These are phyloP conservation scores for Saturnia pavonia DNA, from an alignment of 2,888 invertebrate genomes.

Conservation along the genomic window DNA sequence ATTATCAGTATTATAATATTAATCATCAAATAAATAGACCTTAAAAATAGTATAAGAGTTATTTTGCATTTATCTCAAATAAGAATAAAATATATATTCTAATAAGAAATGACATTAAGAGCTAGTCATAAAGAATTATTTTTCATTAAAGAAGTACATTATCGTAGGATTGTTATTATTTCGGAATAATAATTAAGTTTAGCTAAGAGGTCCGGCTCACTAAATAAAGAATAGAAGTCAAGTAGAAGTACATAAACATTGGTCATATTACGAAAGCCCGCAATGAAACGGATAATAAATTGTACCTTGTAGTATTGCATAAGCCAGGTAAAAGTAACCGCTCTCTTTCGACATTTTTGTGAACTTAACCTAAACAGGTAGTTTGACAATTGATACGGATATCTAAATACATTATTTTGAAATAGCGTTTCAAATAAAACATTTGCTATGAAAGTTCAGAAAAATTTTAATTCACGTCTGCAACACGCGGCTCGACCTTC, in stretches of 20 bases:
- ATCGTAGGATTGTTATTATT: too few species aligned
- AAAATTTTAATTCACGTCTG: conserved; percentile 35
- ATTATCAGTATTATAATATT: too few species aligned
- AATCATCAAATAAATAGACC: too few species aligned
- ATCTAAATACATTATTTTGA: conserved; percentile 8
- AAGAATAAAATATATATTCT: too few species aligned
- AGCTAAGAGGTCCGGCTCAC: conserved; percentile 46
- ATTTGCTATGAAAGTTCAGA: conserved; percentile 29
- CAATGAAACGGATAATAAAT: conserved; percentile 74
- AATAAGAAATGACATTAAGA: too few species aligned
- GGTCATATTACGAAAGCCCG: conserved; percentile 76
- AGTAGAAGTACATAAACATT: conserved; percentile 52
- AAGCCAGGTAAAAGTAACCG: conserved; percentile 77
- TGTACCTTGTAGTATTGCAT: conserved; percentile 71
- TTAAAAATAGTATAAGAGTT: too few species aligned
- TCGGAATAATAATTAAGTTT: too few species aligned
- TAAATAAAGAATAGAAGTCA: conserved; percentile 45
- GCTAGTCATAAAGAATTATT: too few species aligned
- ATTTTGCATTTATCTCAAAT: too few species aligned
- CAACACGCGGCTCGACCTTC: conserved; percentile 52
- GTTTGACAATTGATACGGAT: conserved; percentile 17
- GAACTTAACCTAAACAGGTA: conserved; percentile 60
- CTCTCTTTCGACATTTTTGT: conserved; percentile 63
- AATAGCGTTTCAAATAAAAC: conserved; percentile 25
- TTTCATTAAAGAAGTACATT: too few species aligned